Base-by-base conservation (phyloP, 2,888 invertebrate species). In the Zygaena filipendulae region DNA sequence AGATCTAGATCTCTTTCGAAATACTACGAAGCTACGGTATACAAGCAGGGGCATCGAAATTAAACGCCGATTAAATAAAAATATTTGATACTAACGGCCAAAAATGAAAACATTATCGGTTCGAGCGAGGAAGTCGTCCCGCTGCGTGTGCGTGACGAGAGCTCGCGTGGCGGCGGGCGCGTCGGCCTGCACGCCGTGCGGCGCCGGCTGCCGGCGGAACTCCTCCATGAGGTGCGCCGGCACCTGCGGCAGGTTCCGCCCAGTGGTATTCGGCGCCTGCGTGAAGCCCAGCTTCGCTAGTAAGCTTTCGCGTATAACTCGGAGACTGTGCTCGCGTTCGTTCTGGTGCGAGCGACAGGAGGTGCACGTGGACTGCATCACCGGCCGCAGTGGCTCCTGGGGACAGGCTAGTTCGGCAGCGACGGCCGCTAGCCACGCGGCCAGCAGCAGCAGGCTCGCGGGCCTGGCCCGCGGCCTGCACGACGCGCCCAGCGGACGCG, bases 31-130 rank as follows among this genome's bases (percentile, higher is more conserved):
- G n/a, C n/a, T n/a, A n/a, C n/a, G n/a, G n/a, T n/a, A n/a, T n/a
- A n/a, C n/a, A n/a, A n/a, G n/a, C n/a, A n/a, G n/a, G n/a, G n/a
- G n/a, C n/a, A n/a, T n/a, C n/a, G n/a, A n/a, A n/a, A n/a, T n/a
- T n/a, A n/a, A n/a, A n/a, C n/a, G n/a, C n/a, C n/a, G n/a, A n/a
- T n/a, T n/a, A n/a, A n/a, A n/a, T n/a, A n/a, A n/a, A n/a, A n/a
- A n/a, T n/a, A n/a, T n/a, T n/a, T n/a, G 47, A 62, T 81, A 82
- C 83, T 82, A 81, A 83, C 81, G 87, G 52, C 86, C 86, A 71
- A 88, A 88, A 43, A 85, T 84, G 61, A 87, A 69, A 49, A 88
- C 82, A 53, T 84, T 84, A 59, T 87, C 84, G 36, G 87, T 86
- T 51, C 83, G 83, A 44, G 85, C 84, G 51, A 85, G 84, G 69